Evolutionary conservation across 2,888 invertebrate species (phyloP).

Genomic region (Blastobasis adustella): DNA sequence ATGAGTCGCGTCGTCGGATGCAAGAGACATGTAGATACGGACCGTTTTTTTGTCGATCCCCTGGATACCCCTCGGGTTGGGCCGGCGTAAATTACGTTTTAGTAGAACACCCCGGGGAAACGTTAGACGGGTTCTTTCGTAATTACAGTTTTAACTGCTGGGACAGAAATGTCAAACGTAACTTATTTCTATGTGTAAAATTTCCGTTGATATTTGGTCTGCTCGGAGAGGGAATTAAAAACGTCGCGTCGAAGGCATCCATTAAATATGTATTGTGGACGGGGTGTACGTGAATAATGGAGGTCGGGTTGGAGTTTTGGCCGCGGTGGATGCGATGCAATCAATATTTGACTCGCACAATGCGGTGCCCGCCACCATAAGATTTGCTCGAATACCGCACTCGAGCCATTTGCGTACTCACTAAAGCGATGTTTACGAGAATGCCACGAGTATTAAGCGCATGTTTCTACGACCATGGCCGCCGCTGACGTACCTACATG

Average conservation of each 20-base stretch:
- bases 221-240: constrained; percentile 14
- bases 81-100: constrained; percentile 70
- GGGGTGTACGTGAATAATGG: constrained; percentile 39
- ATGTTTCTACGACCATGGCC: constrained; percentile 39
- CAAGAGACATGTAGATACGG: constrained; percentile 64
- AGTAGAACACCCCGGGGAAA: constrained; percentile 66
- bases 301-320: constrained; percentile 29
- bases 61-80: constrained; percentile 50
- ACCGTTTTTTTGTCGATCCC: constrained; percentile 30
- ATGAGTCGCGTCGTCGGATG: constrained; percentile 73
- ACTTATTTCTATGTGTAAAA: constrained; percentile 55
- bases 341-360: constrained; percentile 53
- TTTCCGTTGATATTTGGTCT: constrained; percentile 33
- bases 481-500: constrained; percentile 3
- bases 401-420: constrained; percentile 44
- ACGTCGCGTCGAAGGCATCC: constrained; percentile 13
- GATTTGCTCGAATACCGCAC: constrained; percentile 37
- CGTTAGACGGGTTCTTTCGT: constrained; percentile 65
- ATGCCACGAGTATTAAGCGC: constrained; percentile 43
- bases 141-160: constrained; percentile 70
- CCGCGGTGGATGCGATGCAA: constrained; percentile 45
- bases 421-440: constrained; percentile 51
- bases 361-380: constrained; percentile 44
- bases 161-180: constrained; percentile 64
- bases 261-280: constrained; percentile 28